A percentile compares a stretch with the other conserved stretches of the same genome.
These are phyloP conservation scores for Origma solitaria DNA, from an alignment of 2,113 vertebrate species.

Conservation along the genomic window DNA sequence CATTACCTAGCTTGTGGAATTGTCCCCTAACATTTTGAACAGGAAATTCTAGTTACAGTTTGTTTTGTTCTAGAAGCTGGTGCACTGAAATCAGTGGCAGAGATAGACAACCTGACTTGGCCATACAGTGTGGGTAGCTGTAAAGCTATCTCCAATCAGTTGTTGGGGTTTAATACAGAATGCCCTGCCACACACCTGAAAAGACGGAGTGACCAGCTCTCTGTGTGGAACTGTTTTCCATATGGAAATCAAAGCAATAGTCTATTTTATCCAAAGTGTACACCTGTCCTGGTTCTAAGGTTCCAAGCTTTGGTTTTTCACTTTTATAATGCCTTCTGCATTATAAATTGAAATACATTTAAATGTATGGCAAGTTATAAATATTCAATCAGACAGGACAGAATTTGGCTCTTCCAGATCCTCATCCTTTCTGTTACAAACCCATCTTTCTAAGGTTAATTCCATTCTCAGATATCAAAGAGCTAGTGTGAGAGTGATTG, in stretches of 20 bases:
- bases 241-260: background rate
- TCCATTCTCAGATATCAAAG: background rate
- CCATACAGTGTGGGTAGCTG: background rate
- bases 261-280: background rate
- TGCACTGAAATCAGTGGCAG: background rate
- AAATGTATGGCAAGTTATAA: background rate
- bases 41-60: background rate
- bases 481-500: background rate
- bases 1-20: background rate
- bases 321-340: background rate
- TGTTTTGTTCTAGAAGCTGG: background rate
- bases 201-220: background rate
- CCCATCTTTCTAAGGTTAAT: background rate
- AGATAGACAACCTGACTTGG: background rate
- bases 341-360: background rate
- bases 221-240: background rate
- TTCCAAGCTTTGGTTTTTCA: background rate
- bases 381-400: background rate
- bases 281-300: background rate
- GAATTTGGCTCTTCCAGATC: background rate
- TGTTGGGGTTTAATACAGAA: background rate
- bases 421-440: background rate
- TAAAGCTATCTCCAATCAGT: background rate
- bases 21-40: background rate
- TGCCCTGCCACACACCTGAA: background rate